phyloP scores from a whole-genome alignment of 2,113 vertebrate genomes.

The Sclerurus mexicanus region DNA sequence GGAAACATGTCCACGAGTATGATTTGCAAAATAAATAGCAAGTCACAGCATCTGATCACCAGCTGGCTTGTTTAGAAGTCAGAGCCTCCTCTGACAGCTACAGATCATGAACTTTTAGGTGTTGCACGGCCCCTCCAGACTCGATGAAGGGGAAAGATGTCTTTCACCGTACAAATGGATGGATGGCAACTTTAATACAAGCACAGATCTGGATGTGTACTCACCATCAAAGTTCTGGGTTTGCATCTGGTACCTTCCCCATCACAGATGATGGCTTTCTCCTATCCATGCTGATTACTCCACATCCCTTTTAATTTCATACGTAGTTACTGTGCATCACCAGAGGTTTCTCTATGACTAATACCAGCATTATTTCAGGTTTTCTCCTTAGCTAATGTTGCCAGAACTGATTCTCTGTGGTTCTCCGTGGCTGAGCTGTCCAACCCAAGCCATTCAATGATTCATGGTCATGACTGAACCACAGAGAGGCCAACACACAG shows the following conservation, averaged over 20 bases:
- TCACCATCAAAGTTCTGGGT: background rate
- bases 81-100: background rate
- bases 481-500: background rate
- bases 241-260: background rate
- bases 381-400: background rate
- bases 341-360: background rate
- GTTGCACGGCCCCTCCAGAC: background rate
- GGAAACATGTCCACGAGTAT: conserved; percentile 43
- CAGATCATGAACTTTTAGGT: background rate
- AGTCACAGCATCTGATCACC: conserved; percentile 43
- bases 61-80: conserved; percentile 33
- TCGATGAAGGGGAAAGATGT: accelerated
- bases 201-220: background rate
- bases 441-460: background rate
- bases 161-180: background rate
- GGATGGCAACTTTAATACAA: background rate
- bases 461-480: background rate
- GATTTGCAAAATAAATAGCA: conserved; percentile 54
- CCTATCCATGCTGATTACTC: background rate
- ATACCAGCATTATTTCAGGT: background rate
- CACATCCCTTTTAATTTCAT: background rate
- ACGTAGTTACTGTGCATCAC: background rate
- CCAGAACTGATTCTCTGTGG: background rate
- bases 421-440: background rate
- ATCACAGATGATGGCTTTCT: background rate